These are phyloP conservation scores for Thermophis baileyi DNA, from an alignment of 2,113 vertebrate species.

Conservation along the genomic window DNA sequence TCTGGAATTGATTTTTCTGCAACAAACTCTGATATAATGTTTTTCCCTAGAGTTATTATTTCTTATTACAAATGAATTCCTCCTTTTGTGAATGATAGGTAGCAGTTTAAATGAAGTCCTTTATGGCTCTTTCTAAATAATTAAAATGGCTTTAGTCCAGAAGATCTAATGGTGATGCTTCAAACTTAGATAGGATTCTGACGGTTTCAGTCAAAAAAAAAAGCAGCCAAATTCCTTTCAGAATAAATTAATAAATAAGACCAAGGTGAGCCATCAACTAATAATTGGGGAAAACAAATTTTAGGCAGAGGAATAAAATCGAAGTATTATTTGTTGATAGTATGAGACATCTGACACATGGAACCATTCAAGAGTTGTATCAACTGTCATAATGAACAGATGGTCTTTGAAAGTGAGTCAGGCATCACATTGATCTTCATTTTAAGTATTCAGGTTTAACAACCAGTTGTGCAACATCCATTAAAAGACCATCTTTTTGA, in stretches of 20 bases:
- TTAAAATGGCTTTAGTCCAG: not conserved
- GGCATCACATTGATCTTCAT: not conserved
- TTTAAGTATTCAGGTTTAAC: constrained; percentile 2
- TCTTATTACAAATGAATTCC: not conserved
- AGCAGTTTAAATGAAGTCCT: not conserved
- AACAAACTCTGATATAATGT: too few relatives aligned
- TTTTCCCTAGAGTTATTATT: not conserved
- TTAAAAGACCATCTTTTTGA: not conserved
- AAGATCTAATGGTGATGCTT: not conserved
- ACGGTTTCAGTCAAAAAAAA: not conserved
- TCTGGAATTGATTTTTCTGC: too few relatives aligned
- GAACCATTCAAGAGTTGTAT: not conserved
- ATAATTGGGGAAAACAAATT: not conserved
- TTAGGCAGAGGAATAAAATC: not conserved
- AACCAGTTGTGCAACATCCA: constrained; percentile 7
- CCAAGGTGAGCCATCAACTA: not conserved
- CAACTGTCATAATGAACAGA: not conserved
- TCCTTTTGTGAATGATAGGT: not conserved
- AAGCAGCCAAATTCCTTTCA: not conserved
- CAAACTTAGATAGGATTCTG: not conserved
- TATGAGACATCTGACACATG: not conserved
- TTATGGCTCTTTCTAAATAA: not conserved
- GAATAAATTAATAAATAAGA: not conserved
- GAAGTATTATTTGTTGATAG: not conserved
- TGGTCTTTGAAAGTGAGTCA: not conserved